phyloP scores from a whole-genome alignment of 2,113 vertebrate genomes.

The Vidua chalybeata region DNA sequence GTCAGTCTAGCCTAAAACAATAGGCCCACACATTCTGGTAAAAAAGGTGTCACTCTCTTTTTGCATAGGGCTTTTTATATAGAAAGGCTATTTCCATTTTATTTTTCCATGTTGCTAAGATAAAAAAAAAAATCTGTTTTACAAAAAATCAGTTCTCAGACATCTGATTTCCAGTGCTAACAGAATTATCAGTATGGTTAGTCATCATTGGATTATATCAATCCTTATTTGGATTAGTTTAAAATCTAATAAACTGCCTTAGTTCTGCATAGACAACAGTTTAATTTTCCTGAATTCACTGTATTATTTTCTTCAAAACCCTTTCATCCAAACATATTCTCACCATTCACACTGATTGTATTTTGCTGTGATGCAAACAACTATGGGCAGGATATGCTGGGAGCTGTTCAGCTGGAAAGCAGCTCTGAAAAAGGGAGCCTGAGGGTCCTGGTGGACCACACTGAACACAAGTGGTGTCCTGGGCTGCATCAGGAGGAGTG shows the following conservation, averaged over 20 bases:
- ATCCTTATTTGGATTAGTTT: not conserved
- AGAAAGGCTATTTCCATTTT: not conserved
- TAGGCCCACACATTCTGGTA: not conserved
- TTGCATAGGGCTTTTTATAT: not conserved
- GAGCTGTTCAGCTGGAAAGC: not conserved
- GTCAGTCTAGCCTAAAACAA: not conserved
- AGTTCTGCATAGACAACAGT: not conserved
- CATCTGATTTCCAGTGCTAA: not conserved
- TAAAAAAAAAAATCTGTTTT: not conserved
- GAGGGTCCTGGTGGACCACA: not conserved
- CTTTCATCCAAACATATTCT: not conserved
- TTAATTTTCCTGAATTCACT: not conserved
- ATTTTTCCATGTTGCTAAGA: not conserved
- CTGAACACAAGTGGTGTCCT: not conserved
- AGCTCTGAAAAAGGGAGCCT: not conserved
- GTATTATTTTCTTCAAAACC: not conserved
- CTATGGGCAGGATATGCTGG: not conserved
- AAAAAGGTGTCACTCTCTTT: not conserved
- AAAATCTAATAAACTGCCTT: not conserved
- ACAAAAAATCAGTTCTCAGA: not conserved
- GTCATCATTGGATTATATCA: not conserved
- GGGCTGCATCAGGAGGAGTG: not conserved
- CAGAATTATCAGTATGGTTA: not conserved
- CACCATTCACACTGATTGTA: not conserved
- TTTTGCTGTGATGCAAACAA: not conserved